A percentile compares a stretch with the other conserved stretches of the same genome.
Evolutionary conservation across 1,140 invertebrate species (phyloP).

Genomic region (Pinna nobilis): DNA sequence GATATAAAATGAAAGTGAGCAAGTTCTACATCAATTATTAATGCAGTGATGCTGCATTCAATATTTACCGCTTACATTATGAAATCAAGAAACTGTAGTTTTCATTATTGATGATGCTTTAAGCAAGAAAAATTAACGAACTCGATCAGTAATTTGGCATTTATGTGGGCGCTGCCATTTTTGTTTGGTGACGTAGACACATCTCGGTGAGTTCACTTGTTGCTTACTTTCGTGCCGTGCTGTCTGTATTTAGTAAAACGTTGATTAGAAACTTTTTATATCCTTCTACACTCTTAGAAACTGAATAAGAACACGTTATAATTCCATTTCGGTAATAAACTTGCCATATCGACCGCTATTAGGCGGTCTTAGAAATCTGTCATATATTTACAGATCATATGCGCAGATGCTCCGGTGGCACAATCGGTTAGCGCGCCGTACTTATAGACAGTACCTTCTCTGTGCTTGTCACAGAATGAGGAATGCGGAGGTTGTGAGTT

Average conservation of each 20-base stretch:
- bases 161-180: constrained; percentile 17
- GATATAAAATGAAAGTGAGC: no score
- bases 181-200: constrained; percentile 18
- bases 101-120: neutral
- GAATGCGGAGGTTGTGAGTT: constrained; percentile 73
- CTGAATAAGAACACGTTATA: neutral
- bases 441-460: constrained; percentile 73
- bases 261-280: neutral
- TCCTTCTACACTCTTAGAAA: neutral
- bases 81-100: no score
- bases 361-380: no score
- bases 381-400: no score
- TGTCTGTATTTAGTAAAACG: neutral
- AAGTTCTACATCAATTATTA: no score
- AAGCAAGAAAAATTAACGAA: constrained; percentile 1
- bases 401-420: constrained; percentile 64
- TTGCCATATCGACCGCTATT: neutral
- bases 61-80: no score
- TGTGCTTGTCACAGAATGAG: constrained; percentile 56
- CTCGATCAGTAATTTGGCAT: no score
- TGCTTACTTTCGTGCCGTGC: neutral
- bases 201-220: neutral
- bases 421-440: constrained; percentile 74
- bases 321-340: neutral
- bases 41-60: no score